Conservation (phyloP, 2,888 invertebrate genomes). For the Dryadula phaetusa region DNA sequence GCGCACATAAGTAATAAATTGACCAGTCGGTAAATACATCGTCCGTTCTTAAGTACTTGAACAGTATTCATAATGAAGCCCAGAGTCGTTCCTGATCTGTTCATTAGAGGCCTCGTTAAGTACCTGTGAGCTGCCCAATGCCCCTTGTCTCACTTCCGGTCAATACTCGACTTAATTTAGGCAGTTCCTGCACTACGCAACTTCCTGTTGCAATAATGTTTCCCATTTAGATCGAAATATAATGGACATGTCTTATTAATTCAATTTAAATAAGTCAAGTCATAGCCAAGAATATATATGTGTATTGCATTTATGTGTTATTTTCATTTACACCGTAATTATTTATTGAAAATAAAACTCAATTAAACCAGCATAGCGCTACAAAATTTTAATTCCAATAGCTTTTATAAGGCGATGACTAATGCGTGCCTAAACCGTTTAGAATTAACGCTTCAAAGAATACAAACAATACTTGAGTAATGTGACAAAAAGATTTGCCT, state of each 20-base stretch:
- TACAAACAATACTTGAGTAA: constrained; percentile 45
- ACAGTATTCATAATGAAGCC: constrained; percentile 57
- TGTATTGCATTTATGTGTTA: background rate
- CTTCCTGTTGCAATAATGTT: constrained; percentile 66
- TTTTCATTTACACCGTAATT: background rate
- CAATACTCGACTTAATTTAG: constrained; percentile 60
- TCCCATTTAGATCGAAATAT: constrained; percentile 46
- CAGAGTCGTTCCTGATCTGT: constrained; percentile 54
- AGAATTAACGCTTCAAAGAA: constrained; percentile 37
- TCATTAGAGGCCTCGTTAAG: constrained; percentile 62
- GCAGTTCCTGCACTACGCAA: constrained; percentile 68
- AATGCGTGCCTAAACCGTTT: constrained; percentile 50
- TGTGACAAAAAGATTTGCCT: constrained; percentile 56
- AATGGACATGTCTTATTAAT: too few species aligned
- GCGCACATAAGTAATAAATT: constrained; percentile 6
- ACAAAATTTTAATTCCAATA: constrained; percentile 17
- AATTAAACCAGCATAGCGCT: constrained; percentile 11
- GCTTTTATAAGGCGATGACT: constrained; percentile 48
- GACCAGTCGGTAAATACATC: constrained; percentile 36
- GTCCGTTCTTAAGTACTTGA: constrained; percentile 25
- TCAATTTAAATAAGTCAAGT: too few species aligned
- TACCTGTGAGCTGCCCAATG: constrained; percentile 54
- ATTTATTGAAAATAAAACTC: background rate
- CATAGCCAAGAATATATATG: too few species aligned
- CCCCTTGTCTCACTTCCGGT: constrained; percentile 62